These are phyloP conservation scores for Anniella stebbinsi DNA, from an alignment of 2,797 vertebrate species.

Conservation along the genomic window DNA sequence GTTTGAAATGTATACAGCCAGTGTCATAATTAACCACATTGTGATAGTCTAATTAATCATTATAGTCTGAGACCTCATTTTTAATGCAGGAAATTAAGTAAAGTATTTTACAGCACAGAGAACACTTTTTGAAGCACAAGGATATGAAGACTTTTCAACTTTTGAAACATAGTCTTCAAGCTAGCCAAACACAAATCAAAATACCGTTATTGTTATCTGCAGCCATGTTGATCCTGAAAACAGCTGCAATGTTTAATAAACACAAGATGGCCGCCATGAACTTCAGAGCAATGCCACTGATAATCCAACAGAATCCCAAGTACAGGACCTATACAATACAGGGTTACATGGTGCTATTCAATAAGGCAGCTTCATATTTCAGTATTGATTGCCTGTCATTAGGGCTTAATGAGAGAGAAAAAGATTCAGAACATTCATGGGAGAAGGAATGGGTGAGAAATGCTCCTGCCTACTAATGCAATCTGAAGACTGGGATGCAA, in stretches of 20 bases:
- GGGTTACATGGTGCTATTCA: neutral
- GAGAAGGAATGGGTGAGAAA: neutral
- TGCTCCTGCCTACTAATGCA: neutral
- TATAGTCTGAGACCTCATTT: constrained; percentile 74
- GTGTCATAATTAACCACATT: constrained; percentile 79
- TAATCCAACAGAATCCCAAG: neutral
- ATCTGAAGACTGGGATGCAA: neutral
- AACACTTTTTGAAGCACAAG: constrained; percentile 53
- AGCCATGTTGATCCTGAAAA: neutral
- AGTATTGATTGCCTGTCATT: neutral
- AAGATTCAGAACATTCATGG: neutral
- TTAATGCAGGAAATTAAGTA: constrained; percentile 72
- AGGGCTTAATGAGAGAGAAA: neutral
- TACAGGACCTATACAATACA: neutral
- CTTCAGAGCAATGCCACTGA: neutral
- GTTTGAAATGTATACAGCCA: constrained; percentile 69
- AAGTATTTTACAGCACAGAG: constrained; percentile 60
- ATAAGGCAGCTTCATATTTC: neutral
- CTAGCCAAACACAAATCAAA: constrained; percentile 48
- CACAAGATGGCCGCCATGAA: neutral
- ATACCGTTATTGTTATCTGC: constrained; percentile 44
- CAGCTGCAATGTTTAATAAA: neutral
- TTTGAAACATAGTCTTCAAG: constrained; percentile 65
- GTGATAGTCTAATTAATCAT: constrained; percentile 80
- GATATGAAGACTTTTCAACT: constrained; percentile 67